Evolutionary conservation across 2,888 invertebrate genomes (phyloP).

Genomic region (Philaethria dido): DNA sequence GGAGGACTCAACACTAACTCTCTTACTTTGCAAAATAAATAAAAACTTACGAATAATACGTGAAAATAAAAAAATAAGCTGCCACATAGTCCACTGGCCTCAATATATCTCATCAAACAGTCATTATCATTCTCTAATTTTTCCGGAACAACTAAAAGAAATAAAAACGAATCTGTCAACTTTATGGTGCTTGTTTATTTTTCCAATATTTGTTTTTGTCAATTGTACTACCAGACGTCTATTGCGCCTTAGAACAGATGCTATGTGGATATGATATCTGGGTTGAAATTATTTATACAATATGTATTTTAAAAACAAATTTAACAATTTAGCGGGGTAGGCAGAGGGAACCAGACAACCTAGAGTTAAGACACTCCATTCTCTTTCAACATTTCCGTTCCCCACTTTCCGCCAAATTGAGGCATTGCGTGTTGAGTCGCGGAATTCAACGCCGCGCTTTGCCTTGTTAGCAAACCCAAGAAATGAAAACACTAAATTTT

Average conservation of each 20-base stretch:
- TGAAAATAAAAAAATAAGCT: not conserved
- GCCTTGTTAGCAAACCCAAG: no score
- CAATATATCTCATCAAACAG: constrained; percentile 25
- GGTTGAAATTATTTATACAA: not conserved
- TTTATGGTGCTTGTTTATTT: constrained; percentile 61
- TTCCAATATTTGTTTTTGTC: constrained; percentile 75
- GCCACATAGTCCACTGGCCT: constrained; percentile 24
- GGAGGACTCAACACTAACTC: no score
- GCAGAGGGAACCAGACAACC: no score
- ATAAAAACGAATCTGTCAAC: constrained; percentile 45
- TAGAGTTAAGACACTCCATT: no score
- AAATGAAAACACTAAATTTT: no score
- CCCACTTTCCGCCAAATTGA: no score
- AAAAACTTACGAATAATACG: not conserved
- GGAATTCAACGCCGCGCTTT: no score
- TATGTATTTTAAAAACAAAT: not conserved
- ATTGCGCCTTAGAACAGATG: constrained; percentile 5
- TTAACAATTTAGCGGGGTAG: no score
- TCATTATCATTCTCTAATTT: constrained; percentile 35
- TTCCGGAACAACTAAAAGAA: constrained; percentile 36
- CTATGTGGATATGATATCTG: not conserved
- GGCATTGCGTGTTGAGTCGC: no score
- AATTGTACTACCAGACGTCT: constrained; percentile 53
- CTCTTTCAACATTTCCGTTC: no score
- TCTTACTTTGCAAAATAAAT: not conserved